A percentile compares a stretch with the other conserved stretches of the same genome.
phyloP scores from a whole-genome alignment of 1,140 invertebrate species.

The Drepana arcuata region DNA sequence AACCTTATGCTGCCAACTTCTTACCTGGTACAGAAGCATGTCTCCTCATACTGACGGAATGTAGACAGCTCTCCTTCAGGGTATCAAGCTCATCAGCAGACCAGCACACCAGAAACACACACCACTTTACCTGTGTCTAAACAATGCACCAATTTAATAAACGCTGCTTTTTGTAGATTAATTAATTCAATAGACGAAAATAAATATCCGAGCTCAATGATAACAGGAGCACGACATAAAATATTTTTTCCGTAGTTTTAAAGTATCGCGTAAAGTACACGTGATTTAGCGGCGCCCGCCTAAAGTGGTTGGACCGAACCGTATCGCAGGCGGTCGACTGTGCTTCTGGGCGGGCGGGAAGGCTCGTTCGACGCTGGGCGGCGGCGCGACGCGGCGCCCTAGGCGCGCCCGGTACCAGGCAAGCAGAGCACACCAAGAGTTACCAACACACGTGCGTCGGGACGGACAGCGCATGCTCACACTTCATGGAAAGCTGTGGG shows the following conservation, averaged over 20 bases:
- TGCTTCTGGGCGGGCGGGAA: constrained; percentile 55
- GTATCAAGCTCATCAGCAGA: constrained; percentile 36
- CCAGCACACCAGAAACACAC: constrained; percentile 32
- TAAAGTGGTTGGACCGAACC: constrained; percentile 39
- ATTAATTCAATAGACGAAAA: not conserved
- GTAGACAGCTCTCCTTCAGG: constrained; percentile 15
- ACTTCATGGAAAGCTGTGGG: constrained; percentile 33
- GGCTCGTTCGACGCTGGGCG: constrained; percentile 39
- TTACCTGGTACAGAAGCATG: constrained; percentile 32
- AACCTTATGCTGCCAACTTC: no score
- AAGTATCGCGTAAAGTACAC: constrained; percentile 28
- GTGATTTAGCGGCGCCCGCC: constrained; percentile 31
- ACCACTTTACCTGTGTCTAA: constrained; percentile 23
- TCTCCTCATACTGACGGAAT: constrained; percentile 35
- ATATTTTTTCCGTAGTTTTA: constrained; percentile 3
- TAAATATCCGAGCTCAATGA: not conserved
- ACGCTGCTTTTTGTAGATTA: not conserved
- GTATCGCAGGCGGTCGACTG: constrained; percentile 44
- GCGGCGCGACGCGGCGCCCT: constrained; percentile 62
- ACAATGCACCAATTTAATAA: constrained; percentile 17
- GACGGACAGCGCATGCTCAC: constrained; percentile 50
- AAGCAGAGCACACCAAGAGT: constrained; percentile 33
- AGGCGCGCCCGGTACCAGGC: constrained; percentile 63
- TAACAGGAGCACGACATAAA: constrained; percentile 6
- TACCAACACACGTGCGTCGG: constrained; percentile 42